Evolutionary conservation across 2,113 vertebrate species (phyloP).

Genomic region (Pygoscelis adeliae): DNA sequence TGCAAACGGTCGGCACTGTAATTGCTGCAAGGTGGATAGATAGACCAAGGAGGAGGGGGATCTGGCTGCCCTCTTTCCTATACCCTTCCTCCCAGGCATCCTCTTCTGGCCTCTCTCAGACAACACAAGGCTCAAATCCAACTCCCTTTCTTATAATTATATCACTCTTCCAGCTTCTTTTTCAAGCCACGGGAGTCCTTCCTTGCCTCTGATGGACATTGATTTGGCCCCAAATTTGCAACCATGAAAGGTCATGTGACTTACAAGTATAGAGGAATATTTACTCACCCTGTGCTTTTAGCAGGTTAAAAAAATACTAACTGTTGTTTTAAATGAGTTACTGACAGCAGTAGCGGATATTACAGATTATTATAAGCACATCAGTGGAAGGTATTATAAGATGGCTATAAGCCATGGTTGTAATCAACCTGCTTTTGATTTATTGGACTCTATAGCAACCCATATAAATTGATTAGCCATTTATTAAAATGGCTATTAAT

Average conservation of each 20-base stretch:
- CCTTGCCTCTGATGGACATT: background rate
- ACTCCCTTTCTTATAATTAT: background rate
- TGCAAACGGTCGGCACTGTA: background rate
- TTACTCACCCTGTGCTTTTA: background rate
- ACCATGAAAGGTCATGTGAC: background rate
- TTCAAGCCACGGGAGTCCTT: background rate
- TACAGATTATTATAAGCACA: conserved; percentile 52
- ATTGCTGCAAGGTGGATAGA: background rate
- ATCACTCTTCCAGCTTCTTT: background rate
- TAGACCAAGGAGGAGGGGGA: background rate
- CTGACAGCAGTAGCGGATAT: background rate
- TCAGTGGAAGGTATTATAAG: conserved; percentile 37
- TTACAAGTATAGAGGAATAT: background rate
- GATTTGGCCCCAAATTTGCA: background rate
- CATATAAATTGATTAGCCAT: conserved; percentile 49
- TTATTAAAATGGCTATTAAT: conserved; percentile 25
- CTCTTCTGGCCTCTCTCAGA: background rate
- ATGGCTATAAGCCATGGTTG: conserved; percentile 37
- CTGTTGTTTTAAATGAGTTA: conserved; percentile 5
- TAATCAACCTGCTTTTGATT: conserved; percentile 34
- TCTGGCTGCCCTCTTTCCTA: background rate
- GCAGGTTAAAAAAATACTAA: background rate
- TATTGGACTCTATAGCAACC: conserved; percentile 16
- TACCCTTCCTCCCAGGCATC: background rate
- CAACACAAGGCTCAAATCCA: background rate